Percentiles rank a stretch among this genome's conserved stretches.
These are phyloP conservation scores for Atrichornis clamosus DNA, from an alignment of 2,113 vertebrate species.

Conservation along the genomic window DNA sequence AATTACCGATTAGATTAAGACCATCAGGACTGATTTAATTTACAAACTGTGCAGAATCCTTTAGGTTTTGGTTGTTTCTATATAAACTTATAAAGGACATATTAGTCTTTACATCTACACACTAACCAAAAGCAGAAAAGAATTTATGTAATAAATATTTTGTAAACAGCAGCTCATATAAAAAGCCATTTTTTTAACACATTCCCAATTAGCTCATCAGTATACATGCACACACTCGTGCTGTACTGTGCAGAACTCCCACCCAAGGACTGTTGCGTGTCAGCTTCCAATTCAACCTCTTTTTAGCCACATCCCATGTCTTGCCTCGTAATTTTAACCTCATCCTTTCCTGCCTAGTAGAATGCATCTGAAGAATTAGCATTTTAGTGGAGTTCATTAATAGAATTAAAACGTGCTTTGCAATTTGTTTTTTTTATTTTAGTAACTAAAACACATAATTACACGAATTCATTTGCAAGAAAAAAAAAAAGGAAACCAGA, in stretches of 20 bases:
- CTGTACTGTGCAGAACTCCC: neutral
- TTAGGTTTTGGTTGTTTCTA: conserved; percentile 14
- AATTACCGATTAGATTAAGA: conserved; percentile 45
- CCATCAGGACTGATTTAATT: conserved; percentile 45
- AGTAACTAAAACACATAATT: conserved; percentile 3
- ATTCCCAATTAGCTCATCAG: neutral
- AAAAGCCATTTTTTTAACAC: neutral
- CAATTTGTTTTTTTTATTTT: neutral
- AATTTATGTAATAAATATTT: neutral
- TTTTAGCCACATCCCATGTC: neutral
- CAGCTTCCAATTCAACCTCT: neutral
- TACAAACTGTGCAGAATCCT: neutral
- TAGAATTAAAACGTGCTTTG: neutral
- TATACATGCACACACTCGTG: neutral
- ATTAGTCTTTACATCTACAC: conserved; percentile 14
- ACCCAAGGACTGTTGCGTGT: neutral
- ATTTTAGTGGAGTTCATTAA: neutral
- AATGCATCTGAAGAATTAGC: neutral
- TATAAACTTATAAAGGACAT: neutral
- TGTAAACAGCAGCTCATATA: neutral
- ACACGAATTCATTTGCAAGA: conserved; percentile 1
- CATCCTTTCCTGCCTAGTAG: neutral
- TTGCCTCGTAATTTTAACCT: neutral
- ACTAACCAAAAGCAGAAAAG: conserved; percentile 36
- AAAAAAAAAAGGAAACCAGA: neutral